Percentiles rank a stretch among this genome's conserved stretches.
These are phyloP conservation scores for Saxicola maurus DNA, from an alignment of 2,797 vertebrate species.

Conservation along the genomic window DNA sequence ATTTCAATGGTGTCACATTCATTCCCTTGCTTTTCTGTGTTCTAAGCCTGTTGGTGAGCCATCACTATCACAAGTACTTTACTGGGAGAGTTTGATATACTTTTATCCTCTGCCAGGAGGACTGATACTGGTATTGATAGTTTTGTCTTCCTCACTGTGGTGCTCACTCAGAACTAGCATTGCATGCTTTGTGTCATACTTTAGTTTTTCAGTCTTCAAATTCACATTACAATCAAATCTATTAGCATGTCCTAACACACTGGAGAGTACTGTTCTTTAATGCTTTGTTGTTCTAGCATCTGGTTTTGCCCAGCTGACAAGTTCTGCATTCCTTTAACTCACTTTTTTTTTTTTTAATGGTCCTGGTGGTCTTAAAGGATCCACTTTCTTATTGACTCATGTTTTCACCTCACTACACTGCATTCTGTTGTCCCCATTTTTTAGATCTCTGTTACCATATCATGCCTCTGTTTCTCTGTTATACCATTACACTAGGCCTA, in stretches of 20 bases:
- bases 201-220: not conserved
- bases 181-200: fast-evolving
- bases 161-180: not conserved
- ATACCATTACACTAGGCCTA: not conserved
- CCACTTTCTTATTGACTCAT: not conserved
- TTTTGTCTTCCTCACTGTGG: not conserved
- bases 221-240: not conserved
- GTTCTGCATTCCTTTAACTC: not conserved
- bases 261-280: not conserved
- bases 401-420: not conserved
- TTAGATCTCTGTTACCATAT: not conserved
- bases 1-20: not conserved
- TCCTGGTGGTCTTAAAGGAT: not conserved
- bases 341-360: not conserved
- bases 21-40: not conserved
- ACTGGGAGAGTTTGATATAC: not conserved
- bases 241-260: not conserved
- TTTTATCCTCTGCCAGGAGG: not conserved
- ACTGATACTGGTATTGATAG: not conserved
- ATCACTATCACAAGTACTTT: not conserved
- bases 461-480: not conserved
- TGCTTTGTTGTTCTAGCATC: not conserved
- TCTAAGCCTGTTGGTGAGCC: not conserved
- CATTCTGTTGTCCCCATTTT: not conserved
- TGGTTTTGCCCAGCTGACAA: not conserved